Evolutionary conservation across 2,113 vertebrate genomes (phyloP).

Genomic region (Narcine bancroftii): DNA sequence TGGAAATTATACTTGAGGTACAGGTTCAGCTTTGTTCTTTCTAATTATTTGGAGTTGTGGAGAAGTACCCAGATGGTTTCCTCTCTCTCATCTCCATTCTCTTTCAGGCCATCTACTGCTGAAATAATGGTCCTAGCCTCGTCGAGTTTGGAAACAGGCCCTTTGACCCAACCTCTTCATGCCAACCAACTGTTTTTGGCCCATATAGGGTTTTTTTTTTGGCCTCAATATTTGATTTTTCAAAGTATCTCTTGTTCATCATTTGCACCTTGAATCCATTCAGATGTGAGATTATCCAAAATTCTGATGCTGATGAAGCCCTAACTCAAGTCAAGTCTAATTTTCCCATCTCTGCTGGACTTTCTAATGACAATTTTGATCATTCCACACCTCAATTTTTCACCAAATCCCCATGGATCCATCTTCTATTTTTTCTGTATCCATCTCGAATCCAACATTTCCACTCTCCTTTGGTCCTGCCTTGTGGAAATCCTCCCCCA

Average conservation of each 20-base stretch:
- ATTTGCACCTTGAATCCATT: neutral
- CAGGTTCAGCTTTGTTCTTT: neutral
- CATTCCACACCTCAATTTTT: neutral
- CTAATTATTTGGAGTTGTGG: neutral
- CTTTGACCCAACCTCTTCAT: too few species aligned
- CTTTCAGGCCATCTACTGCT: neutral
- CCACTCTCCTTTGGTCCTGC: neutral
- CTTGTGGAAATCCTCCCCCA: neutral
- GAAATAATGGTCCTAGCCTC: too few species aligned
- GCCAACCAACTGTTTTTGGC: too few species aligned
- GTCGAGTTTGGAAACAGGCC: too few species aligned
- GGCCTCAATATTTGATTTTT: neutral
- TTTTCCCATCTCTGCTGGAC: neutral
- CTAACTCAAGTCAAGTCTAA: neutral
- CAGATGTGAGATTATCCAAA: neutral
- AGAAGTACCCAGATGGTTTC: neutral
- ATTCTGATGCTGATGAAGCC: neutral
- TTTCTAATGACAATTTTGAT: neutral
- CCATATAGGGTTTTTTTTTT: too few species aligned
- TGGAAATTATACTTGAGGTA: too few species aligned
- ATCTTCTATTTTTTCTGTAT: neutral
- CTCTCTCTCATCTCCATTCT: neutral
- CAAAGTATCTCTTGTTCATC: neutral
- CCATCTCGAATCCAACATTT: neutral
- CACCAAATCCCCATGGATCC: neutral